Conservation (phyloP, 2,888 invertebrate genomes). For the Acrobasis suavella region DNA sequence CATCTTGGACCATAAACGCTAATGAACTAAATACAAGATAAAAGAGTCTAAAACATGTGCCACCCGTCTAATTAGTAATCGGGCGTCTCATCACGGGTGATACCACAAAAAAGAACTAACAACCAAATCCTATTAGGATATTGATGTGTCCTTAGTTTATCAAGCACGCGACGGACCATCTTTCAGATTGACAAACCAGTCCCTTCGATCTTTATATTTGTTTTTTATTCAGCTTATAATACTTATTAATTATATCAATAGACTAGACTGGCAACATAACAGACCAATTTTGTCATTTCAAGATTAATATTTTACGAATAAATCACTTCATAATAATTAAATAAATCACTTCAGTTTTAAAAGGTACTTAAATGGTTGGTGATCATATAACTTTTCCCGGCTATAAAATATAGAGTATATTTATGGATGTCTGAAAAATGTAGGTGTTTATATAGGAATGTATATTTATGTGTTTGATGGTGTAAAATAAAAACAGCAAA, state of each 20-base stretch:
- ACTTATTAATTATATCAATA: too few relatives aligned
- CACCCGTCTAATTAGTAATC: conserved; percentile 79
- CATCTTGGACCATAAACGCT: conserved; percentile 44
- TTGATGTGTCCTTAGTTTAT: conserved; percentile 52
- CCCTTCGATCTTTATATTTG: conserved; percentile 14
- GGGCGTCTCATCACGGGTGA: conserved; percentile 63
- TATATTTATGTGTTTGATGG: conserved; percentile 40
- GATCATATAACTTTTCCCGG: not conserved
- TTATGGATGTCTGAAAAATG: not conserved
- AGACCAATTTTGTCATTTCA: not conserved
- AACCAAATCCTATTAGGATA: conserved; percentile 67
- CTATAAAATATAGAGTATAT: not conserved
- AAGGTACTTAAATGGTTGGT: not conserved
- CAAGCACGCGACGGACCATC: conserved; percentile 57
- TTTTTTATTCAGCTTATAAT: too few relatives aligned
- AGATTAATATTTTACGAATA: not conserved
- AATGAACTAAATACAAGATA: conserved; percentile 70
- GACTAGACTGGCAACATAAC: too few relatives aligned
- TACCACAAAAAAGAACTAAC: conserved; percentile 66
- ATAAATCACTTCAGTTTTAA: too few relatives aligned
- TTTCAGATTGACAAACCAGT: conserved; percentile 25
- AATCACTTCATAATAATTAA: not conserved
- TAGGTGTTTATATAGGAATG: not conserved
- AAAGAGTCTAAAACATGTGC: conserved; percentile 75
- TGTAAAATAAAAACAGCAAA: conserved; percentile 55